Conservation (phyloP, 2,797 vertebrate species). For the Chelidonichthys spinosus region DNA sequence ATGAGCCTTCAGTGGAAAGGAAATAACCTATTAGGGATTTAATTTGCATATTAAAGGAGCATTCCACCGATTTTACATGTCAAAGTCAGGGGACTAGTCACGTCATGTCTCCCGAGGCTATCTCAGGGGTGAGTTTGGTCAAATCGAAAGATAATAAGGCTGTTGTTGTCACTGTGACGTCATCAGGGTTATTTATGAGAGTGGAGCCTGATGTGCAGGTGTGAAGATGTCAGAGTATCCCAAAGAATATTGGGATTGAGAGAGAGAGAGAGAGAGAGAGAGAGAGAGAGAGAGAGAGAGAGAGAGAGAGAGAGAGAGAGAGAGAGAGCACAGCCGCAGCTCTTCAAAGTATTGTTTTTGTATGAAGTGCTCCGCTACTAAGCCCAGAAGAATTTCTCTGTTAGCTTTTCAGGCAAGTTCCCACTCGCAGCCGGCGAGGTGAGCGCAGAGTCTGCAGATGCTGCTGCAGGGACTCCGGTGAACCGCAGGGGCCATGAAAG, state of each 20-base stretch:
- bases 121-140: background rate
- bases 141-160: background rate
- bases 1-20: background rate
- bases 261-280: background rate
- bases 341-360: constrained; percentile 67
- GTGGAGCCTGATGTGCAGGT: too few relatives aligned
- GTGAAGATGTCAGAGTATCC: background rate
- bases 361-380: constrained; percentile 64
- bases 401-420: constrained; percentile 83
- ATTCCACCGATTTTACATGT: background rate
- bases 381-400: constrained; percentile 82
- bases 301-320: background rate
- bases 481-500: constrained; percentile 74
- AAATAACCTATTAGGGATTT: background rate
- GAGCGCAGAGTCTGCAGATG: constrained; percentile 55
- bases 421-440: constrained; percentile 80
- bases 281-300: background rate
- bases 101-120: background rate
- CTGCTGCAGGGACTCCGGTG: constrained; percentile 58
- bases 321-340: constrained; percentile 37
- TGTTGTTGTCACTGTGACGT: background rate
- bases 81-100: background rate
- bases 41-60: background rate
- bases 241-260: too few relatives aligned
- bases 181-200: background rate